A percentile compares a stretch with the other conserved stretches of the same genome.
Conservation (phyloP, 64 coral and sea anemone species). For the Pocillopora damicornis region DNA sequence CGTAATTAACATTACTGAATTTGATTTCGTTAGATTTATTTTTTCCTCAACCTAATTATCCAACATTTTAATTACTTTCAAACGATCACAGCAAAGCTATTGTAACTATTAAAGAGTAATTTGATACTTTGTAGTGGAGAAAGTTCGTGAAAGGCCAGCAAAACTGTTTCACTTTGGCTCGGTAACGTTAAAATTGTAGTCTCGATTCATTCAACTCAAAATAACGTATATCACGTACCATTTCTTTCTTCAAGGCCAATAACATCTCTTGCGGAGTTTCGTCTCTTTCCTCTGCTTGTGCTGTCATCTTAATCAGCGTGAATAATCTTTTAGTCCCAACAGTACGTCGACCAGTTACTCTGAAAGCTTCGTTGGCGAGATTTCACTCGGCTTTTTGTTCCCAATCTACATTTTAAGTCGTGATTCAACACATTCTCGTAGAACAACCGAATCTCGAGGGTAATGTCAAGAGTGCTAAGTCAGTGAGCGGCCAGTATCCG, state of each 20-base stretch:
- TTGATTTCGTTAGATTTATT: neutral
- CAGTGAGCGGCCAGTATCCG: neutral
- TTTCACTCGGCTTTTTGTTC: neutral
- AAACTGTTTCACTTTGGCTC: neutral
- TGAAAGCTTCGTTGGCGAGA: neutral
- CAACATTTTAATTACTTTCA: neutral
- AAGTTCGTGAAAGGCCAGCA: no score
- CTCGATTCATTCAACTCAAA: neutral
- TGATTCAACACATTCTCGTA: neutral
- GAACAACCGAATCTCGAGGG: neutral
- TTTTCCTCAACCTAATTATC: neutral
- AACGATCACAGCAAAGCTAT: neutral
- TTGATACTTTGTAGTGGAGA: neutral
- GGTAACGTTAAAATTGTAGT: neutral
- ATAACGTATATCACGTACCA: neutral
- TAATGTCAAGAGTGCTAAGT: neutral
- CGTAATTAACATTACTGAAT: neutral
- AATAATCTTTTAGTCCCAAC: neutral
- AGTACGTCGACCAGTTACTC: neutral
- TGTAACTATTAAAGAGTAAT: neutral
- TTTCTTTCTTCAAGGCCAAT: slow-evolving; percentile 2
- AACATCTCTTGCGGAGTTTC: neutral
- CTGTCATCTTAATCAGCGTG: neutral
- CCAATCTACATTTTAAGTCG: neutral
- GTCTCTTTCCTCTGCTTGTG: neutral